Evolutionary conservation across 2,797 vertebrate species (phyloP).

Genomic region (Linurgus olivaceus): DNA sequence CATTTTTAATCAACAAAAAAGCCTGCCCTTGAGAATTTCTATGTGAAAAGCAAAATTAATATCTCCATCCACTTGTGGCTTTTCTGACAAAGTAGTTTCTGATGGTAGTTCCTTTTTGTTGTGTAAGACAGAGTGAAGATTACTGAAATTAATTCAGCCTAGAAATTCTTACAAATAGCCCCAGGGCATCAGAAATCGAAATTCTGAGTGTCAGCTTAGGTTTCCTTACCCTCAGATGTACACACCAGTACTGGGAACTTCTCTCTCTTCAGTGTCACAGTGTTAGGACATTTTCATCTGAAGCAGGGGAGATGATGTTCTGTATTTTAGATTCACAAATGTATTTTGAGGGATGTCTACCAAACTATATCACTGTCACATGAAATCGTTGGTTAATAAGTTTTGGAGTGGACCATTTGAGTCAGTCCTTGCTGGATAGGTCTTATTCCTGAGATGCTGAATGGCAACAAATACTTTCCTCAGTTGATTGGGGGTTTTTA

Average conservation of each 20-base stretch:
- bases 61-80: neutral
- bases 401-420: neutral
- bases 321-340: neutral
- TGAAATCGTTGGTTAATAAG: neutral
- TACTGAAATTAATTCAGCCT: neutral
- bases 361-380: accelerated
- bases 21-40: neutral
- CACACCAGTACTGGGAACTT: neutral
- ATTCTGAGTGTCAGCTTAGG: neutral
- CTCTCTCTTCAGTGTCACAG: neutral
- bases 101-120: neutral
- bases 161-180: neutral
- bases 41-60: neutral
- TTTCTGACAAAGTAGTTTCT: neutral
- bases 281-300: neutral
- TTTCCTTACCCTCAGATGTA: neutral
- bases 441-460: neutral
- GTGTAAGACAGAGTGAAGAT: neutral
- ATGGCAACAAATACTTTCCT: neutral
- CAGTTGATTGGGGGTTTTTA: accelerated
- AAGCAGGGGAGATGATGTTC: neutral
- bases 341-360: neutral
- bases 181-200: neutral
- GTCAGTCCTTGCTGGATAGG: neutral
- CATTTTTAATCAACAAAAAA: neutral